Percentiles rank a stretch among this genome's conserved stretches.
Evolutionary conservation across 2,888 invertebrate genomes (phyloP).

Genomic region (Arrhopalites spinosus): DNA sequence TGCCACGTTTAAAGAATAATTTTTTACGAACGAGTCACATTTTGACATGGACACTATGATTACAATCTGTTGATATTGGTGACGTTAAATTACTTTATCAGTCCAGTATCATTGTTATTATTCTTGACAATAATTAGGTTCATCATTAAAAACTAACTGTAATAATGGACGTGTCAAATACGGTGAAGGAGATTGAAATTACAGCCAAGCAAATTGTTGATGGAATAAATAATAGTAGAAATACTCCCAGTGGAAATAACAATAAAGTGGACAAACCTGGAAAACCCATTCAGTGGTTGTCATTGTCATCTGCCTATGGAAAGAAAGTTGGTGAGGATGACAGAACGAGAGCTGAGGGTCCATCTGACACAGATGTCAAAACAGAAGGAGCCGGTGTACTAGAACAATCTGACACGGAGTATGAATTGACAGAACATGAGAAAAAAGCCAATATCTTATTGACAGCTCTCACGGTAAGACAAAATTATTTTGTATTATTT

Average conservation of each 20-base stretch:
- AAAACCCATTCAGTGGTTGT: slow-evolving; percentile 7
- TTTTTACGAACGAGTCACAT: too few species aligned
- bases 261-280: neutral
- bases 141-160: too few species aligned
- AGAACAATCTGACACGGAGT: neutral
- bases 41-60: too few species aligned
- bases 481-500: neutral
- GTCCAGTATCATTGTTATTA: too few species aligned
- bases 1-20: too few species aligned
- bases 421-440: slow-evolving; percentile 35
- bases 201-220: slow-evolving; percentile 55
- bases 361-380: neutral
- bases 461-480: slow-evolving; percentile 27
- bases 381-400: neutral
- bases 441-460: slow-evolving; percentile 30
- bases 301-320: slow-evolving; percentile 33
- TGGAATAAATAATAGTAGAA: slow-evolving; percentile 43
- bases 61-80: too few species aligned
- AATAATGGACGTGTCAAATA: too few species aligned
- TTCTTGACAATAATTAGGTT: too few species aligned
- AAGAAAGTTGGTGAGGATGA: neutral
- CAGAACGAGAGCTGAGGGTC: neutral
- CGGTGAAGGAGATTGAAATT: slow-evolving; percentile 48
- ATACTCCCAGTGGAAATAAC: neutral
- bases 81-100: too few species aligned